A percentile compares a stretch with the other conserved stretches of the same genome.
phyloP scores from a whole-genome alignment of 2,797 vertebrate species.

The Takifugu ocellatus region DNA sequence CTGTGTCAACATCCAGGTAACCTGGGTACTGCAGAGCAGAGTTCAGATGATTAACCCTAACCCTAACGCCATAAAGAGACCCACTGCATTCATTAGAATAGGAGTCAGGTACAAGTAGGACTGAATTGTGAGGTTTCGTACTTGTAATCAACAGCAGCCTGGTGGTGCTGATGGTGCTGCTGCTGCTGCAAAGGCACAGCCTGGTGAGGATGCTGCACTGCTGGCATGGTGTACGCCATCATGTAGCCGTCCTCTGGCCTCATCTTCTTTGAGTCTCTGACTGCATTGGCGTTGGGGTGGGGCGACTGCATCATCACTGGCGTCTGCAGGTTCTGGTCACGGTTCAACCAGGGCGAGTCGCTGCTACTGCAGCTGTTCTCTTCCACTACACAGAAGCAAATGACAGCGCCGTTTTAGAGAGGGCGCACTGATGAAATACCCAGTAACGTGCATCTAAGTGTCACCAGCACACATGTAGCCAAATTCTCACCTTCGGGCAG shows the following conservation, averaged over 20 bases:
- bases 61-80: not conserved
- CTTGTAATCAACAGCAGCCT: slow-evolving; percentile 94
- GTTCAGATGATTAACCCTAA: too few species aligned
- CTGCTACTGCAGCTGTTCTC: slow-evolving; percentile 88
- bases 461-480: slow-evolving; percentile 47
- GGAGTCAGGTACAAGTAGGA: not conserved
- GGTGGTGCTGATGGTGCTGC: slow-evolving; percentile 73
- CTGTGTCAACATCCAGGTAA: slow-evolving; percentile 97
- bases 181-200: slow-evolving; percentile 61
- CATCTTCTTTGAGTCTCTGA: slow-evolving; percentile 90
- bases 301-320: slow-evolving; percentile 95
- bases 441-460: not conserved
- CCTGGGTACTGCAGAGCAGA: slow-evolving; percentile 82
- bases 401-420: not conserved
- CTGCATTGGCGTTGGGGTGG: slow-evolving; percentile 92
- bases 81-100: not conserved
- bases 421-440: not conserved
- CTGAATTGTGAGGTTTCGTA: slow-evolving; percentile 52
- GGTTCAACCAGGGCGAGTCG: slow-evolving; percentile 80
- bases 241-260: slow-evolving; percentile 88
- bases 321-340: slow-evolving; percentile 86
- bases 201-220: slow-evolving; percentile 77
- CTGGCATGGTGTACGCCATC: slow-evolving; percentile 85
- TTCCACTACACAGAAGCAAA: slow-evolving; percentile 62
- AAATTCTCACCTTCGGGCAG: slow-evolving; percentile 83